These are phyloP conservation scores for Tenthredo amoena DNA, from an alignment of 2,888 invertebrate species.

Conservation along the genomic window DNA sequence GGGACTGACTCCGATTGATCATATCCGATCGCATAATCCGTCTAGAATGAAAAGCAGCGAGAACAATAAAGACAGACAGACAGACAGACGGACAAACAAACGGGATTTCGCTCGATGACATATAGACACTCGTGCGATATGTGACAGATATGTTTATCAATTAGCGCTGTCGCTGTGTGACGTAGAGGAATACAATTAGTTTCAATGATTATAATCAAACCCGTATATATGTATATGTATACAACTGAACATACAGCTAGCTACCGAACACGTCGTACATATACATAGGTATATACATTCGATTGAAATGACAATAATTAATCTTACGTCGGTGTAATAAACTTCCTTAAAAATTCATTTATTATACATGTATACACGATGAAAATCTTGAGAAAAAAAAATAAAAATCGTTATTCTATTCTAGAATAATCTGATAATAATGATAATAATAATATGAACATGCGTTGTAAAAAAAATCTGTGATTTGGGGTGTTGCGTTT, in stretches of 20 bases:
- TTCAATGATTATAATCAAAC: constrained; percentile 36
- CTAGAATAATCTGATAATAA: neutral
- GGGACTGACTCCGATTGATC: neutral
- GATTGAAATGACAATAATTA: no score
- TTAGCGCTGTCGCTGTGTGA: constrained; percentile 25
- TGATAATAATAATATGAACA: neutral
- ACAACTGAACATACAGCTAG: neutral
- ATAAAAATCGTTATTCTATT: no score
- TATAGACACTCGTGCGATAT: neutral
- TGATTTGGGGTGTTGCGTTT: neutral
- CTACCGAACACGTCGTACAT: no score
- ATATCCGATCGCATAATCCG: neutral
- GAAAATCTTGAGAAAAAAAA: no score
- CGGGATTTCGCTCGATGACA: neutral
- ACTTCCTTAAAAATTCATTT: no score
- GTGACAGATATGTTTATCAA: constrained; percentile 27
- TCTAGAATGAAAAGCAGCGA: neutral
- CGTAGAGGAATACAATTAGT: constrained; percentile 28
- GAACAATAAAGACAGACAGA: neutral
- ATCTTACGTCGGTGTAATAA: no score
- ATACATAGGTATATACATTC: no score
- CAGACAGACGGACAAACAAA: neutral
- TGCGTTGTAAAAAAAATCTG: neutral
- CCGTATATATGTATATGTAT: neutral
- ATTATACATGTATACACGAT: no score